Base-by-base conservation (phyloP, 2,113 vertebrate species). In the Fregata magnificens region DNA sequence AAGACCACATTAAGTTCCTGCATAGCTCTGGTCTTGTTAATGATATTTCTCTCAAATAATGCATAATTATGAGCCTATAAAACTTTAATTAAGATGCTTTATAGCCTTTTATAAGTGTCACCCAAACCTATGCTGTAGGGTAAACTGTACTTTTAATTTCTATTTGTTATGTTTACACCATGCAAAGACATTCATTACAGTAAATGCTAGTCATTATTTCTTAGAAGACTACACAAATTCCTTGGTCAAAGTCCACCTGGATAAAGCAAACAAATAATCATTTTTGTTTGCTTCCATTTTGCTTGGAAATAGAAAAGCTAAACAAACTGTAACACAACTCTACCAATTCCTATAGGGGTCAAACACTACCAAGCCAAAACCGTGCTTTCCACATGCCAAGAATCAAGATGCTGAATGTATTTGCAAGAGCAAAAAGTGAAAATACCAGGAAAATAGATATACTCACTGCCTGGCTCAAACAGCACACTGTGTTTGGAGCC, bases 51-150 rank as follows among this genome's bases (percentile, higher is more conserved):
- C 79, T 83, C 86, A 95, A 94, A 88, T 72, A 80, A 62, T 17
- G 11, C 62, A 79, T 76, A 61, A 90, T 93, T 86, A 91, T 76
- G 45, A 95, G 56, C 79, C 59, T 67, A 83, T 91, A 93, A 95
- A 95, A 94, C 58, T 93, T 94, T 84, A 93, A 95, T 94, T 91
- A 94, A 90, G 72, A 82, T 94, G 56, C 19, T 86, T 95, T 88
- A 91, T 88, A 76, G 70, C 49, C 40, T 95, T 92, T 95, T 96
- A 9, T 17, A 83, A 90, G 63, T 61, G 63, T 66, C 82, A 93
- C 38, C 76, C 52, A 76, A 92, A 52, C 63, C 63, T 82, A 86
- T 74, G 34, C 67, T 88, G 47, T 45, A 91, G n/a, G 59, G 82
- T 82, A 78, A 89, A 90, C 42, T 71, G 55, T 80, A 45, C 72